Percentiles rank a stretch among this genome's conserved stretches.
Conservation (phyloP, 1,140 invertebrate species). For the Danaus melanippus region DNA sequence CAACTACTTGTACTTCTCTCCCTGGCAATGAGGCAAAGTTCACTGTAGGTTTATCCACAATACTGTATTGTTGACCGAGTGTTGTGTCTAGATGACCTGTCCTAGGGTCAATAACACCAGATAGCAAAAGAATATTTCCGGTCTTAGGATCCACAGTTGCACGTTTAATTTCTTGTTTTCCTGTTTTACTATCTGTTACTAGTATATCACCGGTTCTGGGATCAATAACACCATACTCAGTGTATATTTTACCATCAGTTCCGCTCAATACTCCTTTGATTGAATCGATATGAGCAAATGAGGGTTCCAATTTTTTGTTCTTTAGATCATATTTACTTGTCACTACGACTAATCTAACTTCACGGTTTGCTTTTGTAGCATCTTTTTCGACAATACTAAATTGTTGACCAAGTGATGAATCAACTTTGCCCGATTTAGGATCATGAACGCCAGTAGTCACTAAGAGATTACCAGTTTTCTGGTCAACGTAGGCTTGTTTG, state of each 20-base stretch:
- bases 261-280: constrained; percentile 73
- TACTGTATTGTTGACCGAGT: constrained; percentile 72
- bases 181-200: constrained; percentile 72
- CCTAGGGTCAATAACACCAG: constrained; percentile 71
- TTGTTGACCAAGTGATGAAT: constrained; percentile 70
- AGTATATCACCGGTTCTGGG: constrained; percentile 71
- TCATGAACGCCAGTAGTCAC: constrained; percentile 70
- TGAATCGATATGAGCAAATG: constrained; percentile 73
- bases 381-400: constrained; percentile 72
- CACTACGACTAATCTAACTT: constrained; percentile 72
- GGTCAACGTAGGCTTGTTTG: constrained; percentile 71
- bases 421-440: constrained; percentile 72
- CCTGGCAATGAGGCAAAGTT: constrained; percentile 73
- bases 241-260: constrained; percentile 72
- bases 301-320: constrained; percentile 71
- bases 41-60: constrained; percentile 75
- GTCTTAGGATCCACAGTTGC: constrained; percentile 73
- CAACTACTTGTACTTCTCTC: constrained; percentile 71
- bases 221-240: constrained; percentile 75
- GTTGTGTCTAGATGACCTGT: constrained; percentile 70
- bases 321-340: constrained; percentile 74
- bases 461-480: constrained; percentile 74
- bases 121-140: constrained; percentile 72
- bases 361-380: constrained; percentile 72
- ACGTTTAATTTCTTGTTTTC: constrained; percentile 69